Base-by-base conservation (phyloP, 2,888 invertebrate species). In the Disparrhopalites patrizii region DNA sequence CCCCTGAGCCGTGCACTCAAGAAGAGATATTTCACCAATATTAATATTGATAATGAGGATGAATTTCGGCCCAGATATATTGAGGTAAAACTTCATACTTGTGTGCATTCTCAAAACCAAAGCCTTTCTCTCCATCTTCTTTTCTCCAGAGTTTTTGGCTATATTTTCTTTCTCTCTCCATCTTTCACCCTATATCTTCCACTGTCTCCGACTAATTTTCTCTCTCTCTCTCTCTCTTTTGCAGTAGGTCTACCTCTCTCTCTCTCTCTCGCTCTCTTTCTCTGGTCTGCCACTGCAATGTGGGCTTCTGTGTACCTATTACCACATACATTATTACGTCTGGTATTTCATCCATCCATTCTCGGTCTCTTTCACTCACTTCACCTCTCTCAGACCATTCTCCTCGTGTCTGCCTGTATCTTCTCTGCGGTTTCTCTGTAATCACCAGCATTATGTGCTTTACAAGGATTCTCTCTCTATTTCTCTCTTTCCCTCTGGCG, bases 11-110 rank as follows among this genome's bases (percentile, higher is more conserved):
- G 70, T 55, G 75, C 74, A 28, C 61, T 76, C 38, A 72, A 75
- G 55, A 76, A 74, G 64, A 68, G 75, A 52, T 77, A 76, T 68
- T 77, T 76, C 63, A 73, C 73, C 25, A 76, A 76, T 70, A 74
- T 76, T 47, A 76, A 77, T 54, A 60, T 75, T 54, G 76, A 76
- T 55, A 74, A 76, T 58, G 76, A 77, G 65, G 76, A 76, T 66
- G 76, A 76, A 57, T 77, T 76, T 66, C 69, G 76, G 38, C 76
- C 77, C 10, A 67, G 74, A 54, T 77, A 75, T 62, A 67, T 74
- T 30, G 75, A 76, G 70, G 76, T 75, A 70, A 69, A 52, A 4
- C 13, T 51, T 10, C 36, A 36, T 13, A 36, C 36, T 36, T 36
- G 8, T 13, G 43, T 7, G 20, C 15, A 18, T 43, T 43, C 43